Base-by-base conservation (phyloP, 2,797 vertebrate genomes). In the Sciurus vulgaris region DNA sequence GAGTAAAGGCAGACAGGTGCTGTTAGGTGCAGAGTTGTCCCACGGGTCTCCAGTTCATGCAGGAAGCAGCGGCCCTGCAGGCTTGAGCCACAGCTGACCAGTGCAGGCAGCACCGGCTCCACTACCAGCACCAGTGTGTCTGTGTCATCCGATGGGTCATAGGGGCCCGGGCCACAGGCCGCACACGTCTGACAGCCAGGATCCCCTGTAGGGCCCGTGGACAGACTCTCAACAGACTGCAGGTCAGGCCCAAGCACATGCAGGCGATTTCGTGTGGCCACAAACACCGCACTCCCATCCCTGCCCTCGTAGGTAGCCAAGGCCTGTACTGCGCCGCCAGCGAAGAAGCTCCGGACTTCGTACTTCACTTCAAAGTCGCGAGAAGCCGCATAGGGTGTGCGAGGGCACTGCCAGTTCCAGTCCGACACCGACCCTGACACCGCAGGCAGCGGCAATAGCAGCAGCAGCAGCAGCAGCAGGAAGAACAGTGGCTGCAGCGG, bases 71-170 rank as follows among this genome's bases (percentile, higher is more conserved):
- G 98, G 8, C 99, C 99, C 0, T 98, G 99, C 92, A 76, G 98
- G 61, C 99, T 98, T 0, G 99, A 99, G 95, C 99, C 99, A 54
- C 99, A 99, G 56, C 99, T 99, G 97, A 99, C 99, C 95, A 99
- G 98, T 97, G 99, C 99, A 0, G 99, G 99, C 76, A 99, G 99
- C 86, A 97, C 98, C 0, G 99, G 99, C 95, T 99, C 99, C 97
- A 99, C 91, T 92, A 99, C 97, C 97, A 99, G 95, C 87, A 99
- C 98, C 94, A 98, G 49, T 0, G 98, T 99, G 97, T 99, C 99
- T 0, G 98, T 99, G 94, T 99, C 98, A 91, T 98, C 97, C 0
- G 97, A 84, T 0, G 98, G 98, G 1, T 83, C 87, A 0, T 98
- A 97, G 30, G 97, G 51, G 7, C 33, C 14, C 0, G 82, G 97